A percentile compares a stretch with the other conserved stretches of the same genome.
These are phyloP conservation scores for Urocynchramus pylzowi DNA, from an alignment of 2,113 vertebrate species.

Conservation along the genomic window DNA sequence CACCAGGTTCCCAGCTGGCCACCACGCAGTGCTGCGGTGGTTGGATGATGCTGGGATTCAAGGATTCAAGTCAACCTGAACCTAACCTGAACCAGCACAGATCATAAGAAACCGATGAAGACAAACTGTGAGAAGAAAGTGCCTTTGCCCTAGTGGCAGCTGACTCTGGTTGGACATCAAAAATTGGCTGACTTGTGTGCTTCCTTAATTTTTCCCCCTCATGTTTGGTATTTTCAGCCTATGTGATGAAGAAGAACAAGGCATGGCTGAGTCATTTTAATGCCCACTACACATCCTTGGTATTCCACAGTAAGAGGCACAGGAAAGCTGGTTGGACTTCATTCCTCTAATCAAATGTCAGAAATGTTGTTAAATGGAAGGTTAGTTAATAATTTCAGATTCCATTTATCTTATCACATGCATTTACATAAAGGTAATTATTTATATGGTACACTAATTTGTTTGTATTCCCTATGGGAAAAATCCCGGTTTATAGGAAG, in stretches of 20 bases:
- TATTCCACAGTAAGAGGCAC: constrained; percentile 14
- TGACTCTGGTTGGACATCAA: neutral
- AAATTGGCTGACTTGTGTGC: neutral
- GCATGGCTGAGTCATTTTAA: neutral
- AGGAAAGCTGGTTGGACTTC: constrained; percentile 39
- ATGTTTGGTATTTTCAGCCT: constrained; percentile 20
- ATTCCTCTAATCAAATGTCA: constrained; percentile 43
- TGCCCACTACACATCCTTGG: neutral
- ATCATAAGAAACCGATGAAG: neutral
- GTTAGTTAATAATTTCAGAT: constrained; percentile 66
- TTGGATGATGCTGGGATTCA: neutral
- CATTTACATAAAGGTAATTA: constrained; percentile 59
- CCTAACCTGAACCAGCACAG: neutral
- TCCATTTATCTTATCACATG: constrained; percentile 54
- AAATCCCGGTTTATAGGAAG: neutral
- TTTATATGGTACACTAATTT: constrained; percentile 63
- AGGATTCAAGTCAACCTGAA: neutral
- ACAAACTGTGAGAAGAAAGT: neutral
- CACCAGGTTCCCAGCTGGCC: neutral
- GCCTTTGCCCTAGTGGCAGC: neutral
- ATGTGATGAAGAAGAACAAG: constrained; percentile 14
- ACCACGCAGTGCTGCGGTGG: fast-evolving
- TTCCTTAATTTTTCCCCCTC: neutral
- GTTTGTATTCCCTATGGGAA: constrained; percentile 42
- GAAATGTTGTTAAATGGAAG: constrained; percentile 60